A percentile compares a stretch with the other conserved stretches of the same genome.
Conservation (phyloP, 2,113 vertebrate genomes). For the Cricetomys ansorgei region DNA sequence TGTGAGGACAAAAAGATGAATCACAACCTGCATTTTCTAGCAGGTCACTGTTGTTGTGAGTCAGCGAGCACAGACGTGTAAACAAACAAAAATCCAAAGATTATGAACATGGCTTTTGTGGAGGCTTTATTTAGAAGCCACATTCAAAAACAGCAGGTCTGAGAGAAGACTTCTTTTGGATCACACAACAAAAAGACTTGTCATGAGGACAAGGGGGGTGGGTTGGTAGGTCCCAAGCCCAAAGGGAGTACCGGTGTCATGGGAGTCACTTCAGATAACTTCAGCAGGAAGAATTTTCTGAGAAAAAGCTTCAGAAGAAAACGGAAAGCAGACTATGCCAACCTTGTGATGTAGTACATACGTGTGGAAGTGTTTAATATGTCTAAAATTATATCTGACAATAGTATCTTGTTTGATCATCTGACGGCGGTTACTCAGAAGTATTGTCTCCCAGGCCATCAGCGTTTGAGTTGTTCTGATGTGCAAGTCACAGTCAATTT, state of each 20-base stretch:
- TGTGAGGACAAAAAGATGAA: slow-evolving; percentile 12
- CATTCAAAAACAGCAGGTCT: neutral
- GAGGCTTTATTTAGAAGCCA: neutral
- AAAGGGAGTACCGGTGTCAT: neutral
- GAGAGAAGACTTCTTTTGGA: neutral
- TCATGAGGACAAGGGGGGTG: neutral
- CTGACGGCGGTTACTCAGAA: neutral
- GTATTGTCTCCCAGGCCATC: neutral
- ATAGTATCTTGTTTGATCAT: neutral
- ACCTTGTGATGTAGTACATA: neutral
- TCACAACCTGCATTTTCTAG: neutral
- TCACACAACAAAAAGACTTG: neutral
- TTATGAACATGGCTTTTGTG: neutral
- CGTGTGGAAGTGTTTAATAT: neutral
- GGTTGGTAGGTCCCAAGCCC: neutral
- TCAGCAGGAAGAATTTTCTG: neutral
- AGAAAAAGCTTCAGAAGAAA: neutral
- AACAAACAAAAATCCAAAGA: neutral
- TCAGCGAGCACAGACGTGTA: neutral
- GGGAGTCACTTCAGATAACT: neutral
- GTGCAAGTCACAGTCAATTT: neutral
- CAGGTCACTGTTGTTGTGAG: neutral
- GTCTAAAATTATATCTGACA: neutral
- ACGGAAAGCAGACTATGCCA: neutral
- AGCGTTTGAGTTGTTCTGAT: neutral